Evolutionary conservation across 1,140 invertebrate species (phyloP).

Genomic region (Megathymus violae): DNA sequence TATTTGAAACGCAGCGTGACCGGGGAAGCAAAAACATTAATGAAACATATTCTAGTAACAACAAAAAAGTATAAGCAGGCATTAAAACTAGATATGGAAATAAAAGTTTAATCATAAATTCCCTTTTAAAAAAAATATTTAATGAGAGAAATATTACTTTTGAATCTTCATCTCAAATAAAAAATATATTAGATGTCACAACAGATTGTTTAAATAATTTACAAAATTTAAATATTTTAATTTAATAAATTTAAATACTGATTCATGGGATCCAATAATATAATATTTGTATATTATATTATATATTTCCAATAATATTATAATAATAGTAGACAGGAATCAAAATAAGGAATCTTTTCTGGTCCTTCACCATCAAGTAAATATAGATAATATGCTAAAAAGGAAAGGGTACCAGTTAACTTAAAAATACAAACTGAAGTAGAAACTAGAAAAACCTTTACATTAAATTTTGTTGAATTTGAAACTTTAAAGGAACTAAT

Average conservation of each 20-base stretch:
- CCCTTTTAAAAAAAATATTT: constrained; percentile 24
- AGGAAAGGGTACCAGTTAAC: constrained; percentile 39
- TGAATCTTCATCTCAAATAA: not conserved
- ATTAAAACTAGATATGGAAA: constrained; percentile 30
- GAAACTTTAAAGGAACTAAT: constrained; percentile 20
- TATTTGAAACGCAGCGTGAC: too few species aligned
- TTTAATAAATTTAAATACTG: too few species aligned
- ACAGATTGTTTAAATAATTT: constrained; percentile 21
- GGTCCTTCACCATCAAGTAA: too few species aligned
- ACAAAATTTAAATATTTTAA: not conserved
- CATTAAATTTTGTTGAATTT: constrained; percentile 25
- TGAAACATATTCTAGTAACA: constrained; percentile 23
- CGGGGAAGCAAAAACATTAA: too few species aligned
- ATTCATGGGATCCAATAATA: not conserved
- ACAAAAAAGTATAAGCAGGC: constrained; percentile 22
- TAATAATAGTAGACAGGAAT: too few species aligned
- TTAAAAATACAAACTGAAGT: too few species aligned
- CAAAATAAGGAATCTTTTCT: too few species aligned
- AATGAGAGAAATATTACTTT: constrained; percentile 9
- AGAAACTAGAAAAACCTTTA: too few species aligned
- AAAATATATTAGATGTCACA: constrained; percentile 3
- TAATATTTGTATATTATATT: too few species aligned
- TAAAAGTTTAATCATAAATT: constrained; percentile 28
- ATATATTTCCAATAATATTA: too few species aligned
- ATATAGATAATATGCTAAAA: constrained; percentile 40